Evolutionary conservation across 2,888 invertebrate species (phyloP).

Genomic region (Caenorhabditis imperialis): DNA sequence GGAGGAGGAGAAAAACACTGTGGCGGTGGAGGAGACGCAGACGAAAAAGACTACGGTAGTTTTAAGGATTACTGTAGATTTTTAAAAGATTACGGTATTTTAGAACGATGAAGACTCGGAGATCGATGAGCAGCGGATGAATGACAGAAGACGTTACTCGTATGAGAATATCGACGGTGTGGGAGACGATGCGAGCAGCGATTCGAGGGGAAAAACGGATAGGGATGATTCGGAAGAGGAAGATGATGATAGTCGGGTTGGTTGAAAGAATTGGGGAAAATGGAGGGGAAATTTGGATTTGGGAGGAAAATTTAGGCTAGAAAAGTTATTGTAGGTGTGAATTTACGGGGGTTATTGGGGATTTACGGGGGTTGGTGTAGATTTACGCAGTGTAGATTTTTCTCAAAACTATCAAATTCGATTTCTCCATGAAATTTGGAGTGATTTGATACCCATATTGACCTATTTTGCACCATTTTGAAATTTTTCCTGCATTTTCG

Average conservation of each 20-base stretch:
- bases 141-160: constrained; percentile 55
- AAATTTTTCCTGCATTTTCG: too few species aligned
- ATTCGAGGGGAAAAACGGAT: constrained; percentile 61
- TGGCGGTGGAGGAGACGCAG: not conserved
- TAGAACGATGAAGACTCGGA: constrained; percentile 58
- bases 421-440: too few species aligned
- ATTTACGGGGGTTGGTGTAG: too few species aligned
- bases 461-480: too few species aligned
- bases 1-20: constrained; percentile 10
- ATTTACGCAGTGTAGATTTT: too few species aligned
- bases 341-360: too few species aligned
- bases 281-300: too few species aligned
- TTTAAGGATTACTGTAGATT: not conserved
- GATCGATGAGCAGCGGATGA: constrained; percentile 64
- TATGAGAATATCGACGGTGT: constrained; percentile 69
- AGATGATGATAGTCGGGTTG: constrained; percentile 43
- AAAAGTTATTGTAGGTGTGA: too few species aligned
- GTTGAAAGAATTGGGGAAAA: too few species aligned
- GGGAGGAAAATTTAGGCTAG: too few species aligned
- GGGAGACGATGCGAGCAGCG: constrained; percentile 69
- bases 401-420: too few species aligned
- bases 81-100: not conserved
- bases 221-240: constrained; percentile 56
- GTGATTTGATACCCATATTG: too few species aligned
- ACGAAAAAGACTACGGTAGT: constrained; percentile 8